Conservation (phyloP, 2,113 vertebrate species). For the Spea multiplicata region DNA sequence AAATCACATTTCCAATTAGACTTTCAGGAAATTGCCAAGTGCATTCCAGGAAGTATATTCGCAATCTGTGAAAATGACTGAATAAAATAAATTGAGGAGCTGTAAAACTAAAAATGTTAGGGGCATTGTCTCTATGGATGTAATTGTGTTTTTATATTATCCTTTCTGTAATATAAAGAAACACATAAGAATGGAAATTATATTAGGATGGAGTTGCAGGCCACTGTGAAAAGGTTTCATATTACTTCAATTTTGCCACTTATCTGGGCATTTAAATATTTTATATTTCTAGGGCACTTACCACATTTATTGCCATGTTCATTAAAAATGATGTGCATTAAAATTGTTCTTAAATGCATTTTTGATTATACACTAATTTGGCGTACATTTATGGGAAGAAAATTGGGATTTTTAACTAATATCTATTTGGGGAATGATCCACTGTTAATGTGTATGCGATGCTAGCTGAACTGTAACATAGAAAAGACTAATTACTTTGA, state of each 20-base stretch:
- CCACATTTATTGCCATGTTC: not conserved
- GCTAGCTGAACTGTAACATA: slow-evolving; percentile 18
- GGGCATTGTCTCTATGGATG: not conserved
- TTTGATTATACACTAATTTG: not conserved
- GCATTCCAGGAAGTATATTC: not conserved
- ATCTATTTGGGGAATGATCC: slow-evolving; percentile 25
- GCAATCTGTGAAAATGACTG: not conserved
- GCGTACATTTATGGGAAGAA: slow-evolving; percentile 3
- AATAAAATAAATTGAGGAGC: not conserved
- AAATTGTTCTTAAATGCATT: not conserved
- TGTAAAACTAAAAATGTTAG: not conserved
- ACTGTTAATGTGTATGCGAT: slow-evolving; percentile 13
- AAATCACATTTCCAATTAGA: not conserved
- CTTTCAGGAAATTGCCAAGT: not conserved
- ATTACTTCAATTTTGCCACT: not conserved
- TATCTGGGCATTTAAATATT: not conserved
- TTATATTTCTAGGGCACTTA: not conserved
- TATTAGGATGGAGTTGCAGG: not conserved
- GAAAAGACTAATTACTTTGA: slow-evolving; percentile 19
- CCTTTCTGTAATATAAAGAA: not conserved
- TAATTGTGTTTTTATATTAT: not conserved
- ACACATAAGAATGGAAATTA: not conserved
- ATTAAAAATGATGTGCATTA: not conserved
- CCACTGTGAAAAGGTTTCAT: not conserved
- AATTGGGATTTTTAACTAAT: slow-evolving; percentile 3